These are phyloP conservation scores for Aromia moschata DNA, from an alignment of 2,888 invertebrate species.

Conservation along the genomic window DNA sequence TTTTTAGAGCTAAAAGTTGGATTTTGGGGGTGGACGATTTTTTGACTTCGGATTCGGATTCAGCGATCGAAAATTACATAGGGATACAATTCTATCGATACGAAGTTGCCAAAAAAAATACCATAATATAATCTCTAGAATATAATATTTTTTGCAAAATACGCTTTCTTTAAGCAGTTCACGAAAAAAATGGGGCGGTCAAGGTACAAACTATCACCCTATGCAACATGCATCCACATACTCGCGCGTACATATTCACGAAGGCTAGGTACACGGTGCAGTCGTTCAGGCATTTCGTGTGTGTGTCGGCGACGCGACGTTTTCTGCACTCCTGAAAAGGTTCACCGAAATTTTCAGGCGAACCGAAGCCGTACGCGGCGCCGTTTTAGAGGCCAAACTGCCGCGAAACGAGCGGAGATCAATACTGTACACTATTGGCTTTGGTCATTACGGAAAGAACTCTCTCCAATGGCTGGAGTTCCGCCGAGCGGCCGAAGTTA, in stretches of 20 bases:
- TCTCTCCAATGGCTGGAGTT: conserved; percentile 40
- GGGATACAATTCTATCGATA: too few species aligned
- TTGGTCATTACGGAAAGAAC: conserved; percentile 49
- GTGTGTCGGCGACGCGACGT: conserved; percentile 6
- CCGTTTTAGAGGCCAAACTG: conserved; percentile 6
- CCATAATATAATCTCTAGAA: too few species aligned
- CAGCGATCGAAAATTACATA: too few species aligned
- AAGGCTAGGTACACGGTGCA: conserved; percentile 33
- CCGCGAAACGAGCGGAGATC: conserved; percentile 35
- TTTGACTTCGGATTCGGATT: too few species aligned
- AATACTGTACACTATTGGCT: conserved; percentile 49
- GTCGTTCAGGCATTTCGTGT: conserved; percentile 30
- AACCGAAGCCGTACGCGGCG: conserved; percentile 15
- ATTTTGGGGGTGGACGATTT: too few species aligned
- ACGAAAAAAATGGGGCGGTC: conserved; percentile 18
- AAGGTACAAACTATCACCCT: too few species aligned
- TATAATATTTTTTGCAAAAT: too few species aligned
- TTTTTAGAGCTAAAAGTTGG: too few species aligned
- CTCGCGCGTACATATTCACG: conserved; percentile 27
- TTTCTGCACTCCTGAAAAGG: conserved; percentile 28
- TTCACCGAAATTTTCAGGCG: conserved; percentile 28
- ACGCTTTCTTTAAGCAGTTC: conserved; percentile 6
- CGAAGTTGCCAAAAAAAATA: too few species aligned
- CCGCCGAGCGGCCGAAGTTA: conserved; percentile 19
- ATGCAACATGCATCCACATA: too few species aligned